phyloP scores from a whole-genome alignment of 1,140 invertebrate genomes.

The Papilio glaucus region DNA sequence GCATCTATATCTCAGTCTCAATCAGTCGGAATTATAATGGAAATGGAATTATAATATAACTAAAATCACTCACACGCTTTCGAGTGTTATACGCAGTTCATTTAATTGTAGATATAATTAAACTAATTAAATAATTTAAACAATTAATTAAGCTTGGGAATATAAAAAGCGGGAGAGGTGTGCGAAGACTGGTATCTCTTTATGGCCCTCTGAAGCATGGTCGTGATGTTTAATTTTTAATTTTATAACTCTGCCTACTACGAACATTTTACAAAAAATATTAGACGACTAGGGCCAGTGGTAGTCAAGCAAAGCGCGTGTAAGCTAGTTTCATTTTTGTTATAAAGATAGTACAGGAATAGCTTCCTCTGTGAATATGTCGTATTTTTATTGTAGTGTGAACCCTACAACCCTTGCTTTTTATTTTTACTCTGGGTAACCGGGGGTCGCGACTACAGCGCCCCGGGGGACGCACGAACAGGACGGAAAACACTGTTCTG shows the following conservation, averaged over 20 bases:
- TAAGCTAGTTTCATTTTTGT: neutral
- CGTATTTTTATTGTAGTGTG: neutral
- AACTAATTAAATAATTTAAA: neutral
- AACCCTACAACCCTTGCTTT: constrained; percentile 14
- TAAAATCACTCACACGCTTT: too few species aligned
- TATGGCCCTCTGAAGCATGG: too few species aligned
- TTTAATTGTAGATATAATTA: neutral
- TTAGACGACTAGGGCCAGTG: too few species aligned
- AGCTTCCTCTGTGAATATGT: neutral
- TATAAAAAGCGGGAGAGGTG: too few species aligned
- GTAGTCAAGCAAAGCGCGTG: too few species aligned
- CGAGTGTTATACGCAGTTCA: neutral
- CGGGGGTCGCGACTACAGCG: neutral
- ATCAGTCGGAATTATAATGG: neutral
- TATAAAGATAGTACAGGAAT: neutral
- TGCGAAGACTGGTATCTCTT: too few species aligned
- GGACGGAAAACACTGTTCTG: constrained; percentile 12
- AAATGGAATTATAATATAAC: too few species aligned
- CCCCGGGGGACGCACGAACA: neutral
- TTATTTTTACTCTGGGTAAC: constrained; percentile 18
- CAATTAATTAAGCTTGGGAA: too few species aligned
- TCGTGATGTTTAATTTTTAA: too few species aligned
- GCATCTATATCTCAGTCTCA: too few species aligned
- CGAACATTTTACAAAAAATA: too few species aligned
- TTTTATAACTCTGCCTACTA: too few species aligned